Evolutionary conservation across 2,888 invertebrate genomes (phyloP).

Genomic region (Petrophora chlorosata): DNA sequence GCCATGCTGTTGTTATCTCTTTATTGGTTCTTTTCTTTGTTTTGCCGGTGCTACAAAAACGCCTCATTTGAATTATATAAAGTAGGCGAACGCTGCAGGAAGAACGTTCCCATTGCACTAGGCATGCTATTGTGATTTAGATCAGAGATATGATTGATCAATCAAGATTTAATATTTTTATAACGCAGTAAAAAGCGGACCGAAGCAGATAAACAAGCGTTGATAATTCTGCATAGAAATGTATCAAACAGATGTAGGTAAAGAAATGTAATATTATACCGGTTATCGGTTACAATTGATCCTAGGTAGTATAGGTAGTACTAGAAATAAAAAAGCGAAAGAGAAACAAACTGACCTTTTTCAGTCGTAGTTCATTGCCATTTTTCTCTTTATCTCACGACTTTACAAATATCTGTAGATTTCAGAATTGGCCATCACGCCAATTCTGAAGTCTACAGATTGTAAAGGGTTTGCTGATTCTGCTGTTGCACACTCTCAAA

Average conservation of each 20-base stretch:
- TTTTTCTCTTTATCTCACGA: too few relatives aligned
- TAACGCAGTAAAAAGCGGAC: background rate
- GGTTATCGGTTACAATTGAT: too few relatives aligned
- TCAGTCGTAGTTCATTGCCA: too few relatives aligned
- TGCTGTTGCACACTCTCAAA: too few relatives aligned
- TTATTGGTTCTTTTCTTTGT: constrained; percentile 48
- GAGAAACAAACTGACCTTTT: too few relatives aligned
- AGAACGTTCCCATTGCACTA: constrained; percentile 46
- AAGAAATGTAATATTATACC: background rate
- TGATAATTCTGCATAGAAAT: background rate
- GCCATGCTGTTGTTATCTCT: background rate
- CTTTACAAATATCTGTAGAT: too few relatives aligned
- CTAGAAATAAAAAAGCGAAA: too few relatives aligned
- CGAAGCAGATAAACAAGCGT: constrained; percentile 28
- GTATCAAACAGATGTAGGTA: background rate
- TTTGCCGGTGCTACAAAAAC: constrained; percentile 51
- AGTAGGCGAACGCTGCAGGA: constrained; percentile 30
- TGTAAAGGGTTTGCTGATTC: too few relatives aligned
- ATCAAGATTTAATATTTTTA: background rate
- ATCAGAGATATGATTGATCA: constrained; percentile 46
- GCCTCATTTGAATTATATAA: constrained; percentile 29
- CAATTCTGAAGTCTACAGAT: too few relatives aligned
- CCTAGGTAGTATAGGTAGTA: too few relatives aligned
- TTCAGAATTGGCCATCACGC: too few relatives aligned
- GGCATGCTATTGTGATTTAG: constrained; percentile 41